Evolutionary conservation across 2,888 invertebrate species (phyloP).

Genomic region (Drosophila helvetica): DNA sequence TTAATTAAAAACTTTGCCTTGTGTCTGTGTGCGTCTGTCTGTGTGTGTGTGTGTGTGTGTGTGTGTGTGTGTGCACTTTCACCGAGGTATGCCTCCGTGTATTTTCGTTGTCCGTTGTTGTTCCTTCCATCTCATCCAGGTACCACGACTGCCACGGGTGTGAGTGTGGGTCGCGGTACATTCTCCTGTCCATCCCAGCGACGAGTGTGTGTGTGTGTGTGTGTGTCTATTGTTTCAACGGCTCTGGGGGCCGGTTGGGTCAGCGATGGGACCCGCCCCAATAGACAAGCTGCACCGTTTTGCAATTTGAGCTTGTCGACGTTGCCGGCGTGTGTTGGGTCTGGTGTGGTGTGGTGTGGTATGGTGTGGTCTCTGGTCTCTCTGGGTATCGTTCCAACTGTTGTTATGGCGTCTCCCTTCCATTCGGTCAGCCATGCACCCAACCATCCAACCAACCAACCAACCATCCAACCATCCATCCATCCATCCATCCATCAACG

Average conservation of each 20-base stretch:
- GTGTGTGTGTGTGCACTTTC: conserved; percentile 51
- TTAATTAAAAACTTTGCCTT: conserved; percentile 82
- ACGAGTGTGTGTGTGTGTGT: conserved; percentile 50
- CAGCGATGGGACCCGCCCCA: conserved; percentile 58
- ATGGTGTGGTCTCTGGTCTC: conserved; percentile 11
- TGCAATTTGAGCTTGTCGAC: conserved; percentile 70
- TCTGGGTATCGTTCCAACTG: conserved; percentile 27
- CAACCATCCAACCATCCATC: conserved; percentile 34
- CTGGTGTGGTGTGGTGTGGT: conserved; percentile 1
- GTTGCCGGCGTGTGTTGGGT: conserved; percentile 19
- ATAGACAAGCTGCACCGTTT: conserved; percentile 69
- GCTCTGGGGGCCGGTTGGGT: conserved; percentile 17
- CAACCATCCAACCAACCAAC: conserved; percentile 17
- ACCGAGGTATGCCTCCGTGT: conserved; percentile 46
- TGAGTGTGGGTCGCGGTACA: conserved; percentile 17
- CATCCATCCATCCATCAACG: conserved; percentile 73
- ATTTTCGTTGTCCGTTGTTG: conserved; percentile 43
- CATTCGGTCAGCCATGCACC: conserved; percentile 43
- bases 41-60: too few species aligned
- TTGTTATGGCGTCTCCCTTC: conserved; percentile 53
- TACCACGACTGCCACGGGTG: conserved; percentile 7
- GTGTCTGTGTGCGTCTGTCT: too few species aligned
- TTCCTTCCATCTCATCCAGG: conserved; percentile 46
- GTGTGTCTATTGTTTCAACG: conserved; percentile 63
- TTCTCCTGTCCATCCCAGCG: background rate